Conservation (phyloP, 37 sponge, comb jelly and placozoan species). For the Halichondria panicea region DNA sequence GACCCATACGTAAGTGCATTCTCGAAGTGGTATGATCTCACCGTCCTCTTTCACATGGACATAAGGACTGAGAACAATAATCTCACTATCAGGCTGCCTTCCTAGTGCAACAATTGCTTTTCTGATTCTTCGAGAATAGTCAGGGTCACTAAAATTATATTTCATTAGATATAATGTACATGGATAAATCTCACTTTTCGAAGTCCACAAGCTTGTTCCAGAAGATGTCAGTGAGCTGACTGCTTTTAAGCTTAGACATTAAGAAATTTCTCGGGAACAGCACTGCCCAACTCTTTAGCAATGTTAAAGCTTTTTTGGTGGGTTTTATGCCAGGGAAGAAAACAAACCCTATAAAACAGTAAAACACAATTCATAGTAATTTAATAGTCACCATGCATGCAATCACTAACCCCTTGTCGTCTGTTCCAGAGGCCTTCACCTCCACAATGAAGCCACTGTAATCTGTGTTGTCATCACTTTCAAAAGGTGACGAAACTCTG, state of each 20-base stretch:
- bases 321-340: slow-evolving; percentile 7
- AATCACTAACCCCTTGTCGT: background rate
- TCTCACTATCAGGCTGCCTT: background rate
- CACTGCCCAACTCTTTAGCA: background rate
- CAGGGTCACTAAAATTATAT: background rate
- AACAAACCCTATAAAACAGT: background rate
- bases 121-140: background rate
- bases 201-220: background rate
- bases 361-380: background rate
- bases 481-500: background rate
- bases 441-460: slow-evolving; percentile 4
- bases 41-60: background rate
- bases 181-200: background rate
- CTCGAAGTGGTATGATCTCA: background rate
- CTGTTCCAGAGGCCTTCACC: background rate
- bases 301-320: background rate
- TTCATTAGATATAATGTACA: background rate
- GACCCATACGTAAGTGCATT: background rate
- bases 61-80: background rate
- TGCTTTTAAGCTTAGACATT: background rate
- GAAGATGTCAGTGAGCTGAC: background rate
- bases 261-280: background rate
- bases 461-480: background rate
- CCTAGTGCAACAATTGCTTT: slow-evolving; percentile 1
- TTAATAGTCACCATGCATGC: background rate